Evolutionary conservation across 2,888 invertebrate species (phyloP).

Genomic region (Deilephila elpenor): DNA sequence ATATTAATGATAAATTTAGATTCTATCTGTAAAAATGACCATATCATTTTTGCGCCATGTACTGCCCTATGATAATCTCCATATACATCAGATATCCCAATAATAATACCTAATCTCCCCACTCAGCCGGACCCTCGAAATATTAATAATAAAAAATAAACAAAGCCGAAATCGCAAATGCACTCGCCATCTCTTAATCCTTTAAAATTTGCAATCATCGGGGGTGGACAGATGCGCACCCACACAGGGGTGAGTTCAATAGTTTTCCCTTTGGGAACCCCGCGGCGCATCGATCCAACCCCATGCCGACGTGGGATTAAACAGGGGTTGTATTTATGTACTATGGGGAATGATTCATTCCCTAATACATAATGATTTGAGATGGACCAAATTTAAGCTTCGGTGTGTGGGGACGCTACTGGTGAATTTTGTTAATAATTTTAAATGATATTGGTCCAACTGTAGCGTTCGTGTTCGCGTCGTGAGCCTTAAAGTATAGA

Average conservation of each 20-base stretch:
- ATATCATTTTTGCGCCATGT: too few relatives aligned
- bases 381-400: neutral
- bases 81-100: too few relatives aligned
- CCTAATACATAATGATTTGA: neutral
- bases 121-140: neutral
- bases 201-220: constrained; percentile 14
- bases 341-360: neutral
- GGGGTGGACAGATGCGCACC: constrained; percentile 16
- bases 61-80: too few relatives aligned
- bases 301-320: constrained; percentile 9
- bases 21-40: too few relatives aligned
- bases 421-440: too few relatives aligned
- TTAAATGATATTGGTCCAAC: too few relatives aligned
- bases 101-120: neutral
- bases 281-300: constrained; percentile 40
- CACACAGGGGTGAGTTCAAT: constrained; percentile 45
- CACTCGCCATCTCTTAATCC: neutral
- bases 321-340: neutral
- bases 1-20: too few relatives aligned
- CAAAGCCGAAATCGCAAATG: neutral
- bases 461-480: too few relatives aligned
- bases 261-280: constrained; percentile 55
- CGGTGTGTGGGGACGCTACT: neutral
- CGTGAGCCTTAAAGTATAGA: too few relatives aligned
- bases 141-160: neutral